Evolutionary conservation across 2,888 invertebrate species (phyloP).

Genomic region (Pseudeuparius sepicola): DNA sequence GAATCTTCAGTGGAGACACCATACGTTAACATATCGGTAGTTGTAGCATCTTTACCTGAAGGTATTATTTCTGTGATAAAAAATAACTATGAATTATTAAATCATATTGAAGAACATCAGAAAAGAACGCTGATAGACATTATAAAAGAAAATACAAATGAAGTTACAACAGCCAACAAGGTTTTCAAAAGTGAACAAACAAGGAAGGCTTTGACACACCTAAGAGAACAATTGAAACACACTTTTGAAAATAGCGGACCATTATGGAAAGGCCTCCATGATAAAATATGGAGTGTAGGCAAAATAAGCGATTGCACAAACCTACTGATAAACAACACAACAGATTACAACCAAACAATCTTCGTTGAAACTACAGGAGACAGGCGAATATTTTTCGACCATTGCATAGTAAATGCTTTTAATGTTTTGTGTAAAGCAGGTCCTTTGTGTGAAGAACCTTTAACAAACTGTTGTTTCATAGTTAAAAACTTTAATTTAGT

Average conservation of each 20-base stretch:
- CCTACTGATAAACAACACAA: constrained; percentile 71
- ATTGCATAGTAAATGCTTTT: constrained; percentile 76
- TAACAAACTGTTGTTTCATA: constrained; percentile 89
- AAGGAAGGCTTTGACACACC: constrained; percentile 24
- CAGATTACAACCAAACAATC: constrained; percentile 52
- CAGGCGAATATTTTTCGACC: constrained; percentile 55
- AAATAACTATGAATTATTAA: constrained; percentile 58
- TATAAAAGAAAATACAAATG: constrained; percentile 31
- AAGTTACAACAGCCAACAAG: constrained; percentile 28
- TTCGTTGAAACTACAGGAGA: constrained; percentile 43
- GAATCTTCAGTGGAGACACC: constrained; percentile 20
- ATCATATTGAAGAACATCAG: constrained; percentile 44
- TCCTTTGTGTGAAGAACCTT: constrained; percentile 93
- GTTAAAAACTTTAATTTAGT: constrained; percentile 67
- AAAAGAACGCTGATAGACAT: constrained; percentile 29
- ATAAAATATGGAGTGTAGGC: constrained; percentile 85
- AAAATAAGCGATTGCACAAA: constrained; percentile 85
- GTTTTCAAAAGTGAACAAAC: constrained; percentile 27
- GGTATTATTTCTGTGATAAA: constrained; percentile 62
- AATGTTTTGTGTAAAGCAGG: constrained; percentile 78
- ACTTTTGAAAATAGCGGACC: constrained; percentile 46
- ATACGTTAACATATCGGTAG: constrained; percentile 49
- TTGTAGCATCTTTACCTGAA: constrained; percentile 67
- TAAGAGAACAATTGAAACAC: constrained; percentile 47
- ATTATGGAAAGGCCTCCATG: constrained; percentile 37